Evolutionary conservation across 2,113 vertebrate genomes (phyloP).

Genomic region (Colossoma macropomum): DNA sequence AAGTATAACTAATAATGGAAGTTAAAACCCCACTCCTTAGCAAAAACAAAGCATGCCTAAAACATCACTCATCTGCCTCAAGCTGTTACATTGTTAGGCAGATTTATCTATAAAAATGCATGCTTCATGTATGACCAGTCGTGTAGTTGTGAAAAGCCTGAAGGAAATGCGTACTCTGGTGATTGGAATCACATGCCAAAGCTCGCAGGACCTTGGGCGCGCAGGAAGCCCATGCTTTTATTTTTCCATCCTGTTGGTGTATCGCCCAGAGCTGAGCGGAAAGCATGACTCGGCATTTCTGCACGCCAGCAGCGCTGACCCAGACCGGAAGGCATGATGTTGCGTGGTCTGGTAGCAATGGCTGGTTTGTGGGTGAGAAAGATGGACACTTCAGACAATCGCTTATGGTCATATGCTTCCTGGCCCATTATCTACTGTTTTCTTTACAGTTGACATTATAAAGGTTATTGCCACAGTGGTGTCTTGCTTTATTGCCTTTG

Average conservation of each 20-base stretch:
- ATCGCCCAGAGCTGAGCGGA: constrained; percentile 62
- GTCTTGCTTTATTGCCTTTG: not conserved
- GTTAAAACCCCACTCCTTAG: no score
- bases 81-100: no score
- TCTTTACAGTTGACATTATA: not conserved
- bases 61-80: no score
- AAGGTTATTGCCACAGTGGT: not conserved
- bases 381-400: constrained; percentile 8
- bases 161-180: constrained; percentile 37
- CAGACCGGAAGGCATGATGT: constrained; percentile 64
- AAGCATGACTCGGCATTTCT: constrained; percentile 53
- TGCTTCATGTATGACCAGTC: not conserved
- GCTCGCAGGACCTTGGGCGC: constrained; percentile 52
- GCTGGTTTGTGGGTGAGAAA: constrained; percentile 1
- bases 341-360: constrained; percentile 49
- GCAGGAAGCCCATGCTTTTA: constrained; percentile 70
- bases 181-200: constrained; percentile 30
- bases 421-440: constrained; percentile 5
- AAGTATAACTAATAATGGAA: no score
- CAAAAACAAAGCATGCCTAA: no score
- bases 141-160: not conserved
- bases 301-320: not conserved
- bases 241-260: constrained; percentile 74
- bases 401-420: constrained; percentile 1
- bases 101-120: not conserved